phyloP scores from a whole-genome alignment of 35 echinoderm and acorn worm genomes.

The Eucidaris tribuloides region DNA sequence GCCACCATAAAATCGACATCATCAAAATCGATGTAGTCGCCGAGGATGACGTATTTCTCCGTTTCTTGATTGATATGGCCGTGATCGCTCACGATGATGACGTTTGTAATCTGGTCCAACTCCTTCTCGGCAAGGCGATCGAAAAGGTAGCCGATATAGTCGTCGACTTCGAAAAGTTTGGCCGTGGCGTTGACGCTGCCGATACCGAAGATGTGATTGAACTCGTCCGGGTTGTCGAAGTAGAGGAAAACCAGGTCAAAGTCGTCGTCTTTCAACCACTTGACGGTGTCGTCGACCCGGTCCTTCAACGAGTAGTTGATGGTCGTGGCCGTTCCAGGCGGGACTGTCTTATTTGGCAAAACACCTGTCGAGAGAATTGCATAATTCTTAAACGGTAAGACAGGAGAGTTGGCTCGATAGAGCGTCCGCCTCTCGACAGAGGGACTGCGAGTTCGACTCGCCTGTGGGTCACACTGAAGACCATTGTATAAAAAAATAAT shows the following conservation, averaged over 20 bases:
- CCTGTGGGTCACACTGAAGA: too few species aligned
- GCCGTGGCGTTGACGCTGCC: constrained; percentile 36
- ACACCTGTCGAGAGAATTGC: too few species aligned
- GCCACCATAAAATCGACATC: constrained; percentile 68
- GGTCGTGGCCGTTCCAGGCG: too few species aligned
- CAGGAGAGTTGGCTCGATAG: too few species aligned
- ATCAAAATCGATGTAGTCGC: constrained; percentile 52
- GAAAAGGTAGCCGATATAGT: constrained; percentile 50
- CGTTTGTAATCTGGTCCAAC: constrained; percentile 47
- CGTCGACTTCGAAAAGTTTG: constrained; percentile 33
- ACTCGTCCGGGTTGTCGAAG: constrained; percentile 60
- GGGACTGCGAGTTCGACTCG: too few species aligned
- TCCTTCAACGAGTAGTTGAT: too few species aligned
- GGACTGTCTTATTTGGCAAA: too few species aligned
- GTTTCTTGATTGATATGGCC: background rate
- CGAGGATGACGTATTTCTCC: constrained; percentile 33
- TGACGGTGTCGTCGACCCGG: constrained; percentile 35
- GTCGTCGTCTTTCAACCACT: constrained; percentile 74
- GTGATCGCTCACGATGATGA: constrained; percentile 63
- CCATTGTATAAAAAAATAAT: too few species aligned
- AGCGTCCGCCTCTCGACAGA: too few species aligned
- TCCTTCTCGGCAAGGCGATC: constrained; percentile 39
- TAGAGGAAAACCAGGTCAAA: constrained; percentile 63
- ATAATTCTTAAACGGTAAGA: too few species aligned
- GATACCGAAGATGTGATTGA: constrained; percentile 55